A percentile compares a stretch with the other conserved stretches of the same genome.
Conservation (phyloP, 23 tunicate species). For the Botrylloides violaceus region DNA sequence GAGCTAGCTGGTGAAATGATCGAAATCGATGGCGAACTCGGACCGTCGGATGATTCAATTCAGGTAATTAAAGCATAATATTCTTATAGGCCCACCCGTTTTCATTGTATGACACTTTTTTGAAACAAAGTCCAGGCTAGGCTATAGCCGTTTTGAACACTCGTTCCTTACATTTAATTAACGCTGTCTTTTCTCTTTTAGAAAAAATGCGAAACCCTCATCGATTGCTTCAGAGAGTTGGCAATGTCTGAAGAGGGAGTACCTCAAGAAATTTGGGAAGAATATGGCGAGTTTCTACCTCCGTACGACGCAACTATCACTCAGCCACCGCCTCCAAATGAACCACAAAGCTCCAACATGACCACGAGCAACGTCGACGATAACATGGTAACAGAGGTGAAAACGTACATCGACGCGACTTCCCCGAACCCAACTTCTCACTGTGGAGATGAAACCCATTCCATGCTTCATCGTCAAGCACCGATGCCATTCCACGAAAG, state of each 20-base stretch:
- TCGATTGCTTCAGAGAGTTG: conserved; percentile 64
- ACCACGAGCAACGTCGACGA: not conserved
- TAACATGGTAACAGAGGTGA: not conserved
- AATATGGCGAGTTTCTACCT: conserved; percentile 74
- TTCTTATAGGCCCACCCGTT: no score
- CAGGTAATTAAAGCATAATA: conserved; percentile 19
- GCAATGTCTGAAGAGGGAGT: conserved; percentile 76
- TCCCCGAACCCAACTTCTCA: conserved; percentile 23
- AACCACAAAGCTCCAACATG: not conserved
- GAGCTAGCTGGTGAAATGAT: conserved; percentile 59
- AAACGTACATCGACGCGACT: conserved; percentile 25
- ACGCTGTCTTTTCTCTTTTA: conserved; percentile 11
- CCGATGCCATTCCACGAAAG: conserved; percentile 5
- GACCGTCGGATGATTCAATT: conserved; percentile 18
- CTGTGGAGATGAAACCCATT: not conserved
- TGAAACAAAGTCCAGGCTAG: no score
- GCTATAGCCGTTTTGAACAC: no score
- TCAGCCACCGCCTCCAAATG: not conserved
- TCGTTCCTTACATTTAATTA: conserved; percentile 11
- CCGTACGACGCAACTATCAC: conserved; percentile 47
- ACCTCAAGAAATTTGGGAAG: conserved; percentile 70
- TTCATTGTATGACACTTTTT: no score
- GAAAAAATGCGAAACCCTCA: conserved; percentile 59
- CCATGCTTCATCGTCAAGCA: not conserved
- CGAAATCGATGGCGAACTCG: conserved; percentile 41